Conservation (phyloP, 2,888 invertebrate species). For the Acholoe squamosa region DNA sequence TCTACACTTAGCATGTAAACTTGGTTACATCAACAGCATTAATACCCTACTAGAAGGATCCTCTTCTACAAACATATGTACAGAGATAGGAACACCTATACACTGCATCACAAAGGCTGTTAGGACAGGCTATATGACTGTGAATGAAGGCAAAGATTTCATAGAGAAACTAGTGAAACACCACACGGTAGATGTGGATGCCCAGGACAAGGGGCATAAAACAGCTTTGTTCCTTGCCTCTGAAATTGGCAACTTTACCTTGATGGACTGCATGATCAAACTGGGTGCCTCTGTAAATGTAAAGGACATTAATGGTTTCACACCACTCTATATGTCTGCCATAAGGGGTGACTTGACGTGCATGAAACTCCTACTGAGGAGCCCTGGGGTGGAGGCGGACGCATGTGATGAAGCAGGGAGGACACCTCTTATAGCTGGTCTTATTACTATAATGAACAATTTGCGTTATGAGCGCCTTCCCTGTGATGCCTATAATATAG, state of each 20-base stretch:
- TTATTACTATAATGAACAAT: constrained; percentile 63
- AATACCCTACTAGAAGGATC: constrained; percentile 29
- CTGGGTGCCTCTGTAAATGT: constrained; percentile 52
- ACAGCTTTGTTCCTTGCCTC: constrained; percentile 59
- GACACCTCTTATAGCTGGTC: constrained; percentile 57
- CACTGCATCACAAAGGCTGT: constrained; percentile 59
- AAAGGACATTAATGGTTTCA: constrained; percentile 58
- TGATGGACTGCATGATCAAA: constrained; percentile 7
- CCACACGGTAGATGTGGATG: constrained; percentile 5
- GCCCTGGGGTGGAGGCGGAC: constrained; percentile 38
- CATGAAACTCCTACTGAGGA: constrained; percentile 1
- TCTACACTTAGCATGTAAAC: constrained; percentile 58
- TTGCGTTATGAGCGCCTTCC: constrained; percentile 50
- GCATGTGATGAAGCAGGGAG: constrained; percentile 43
- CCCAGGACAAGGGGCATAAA: constrained; percentile 46
- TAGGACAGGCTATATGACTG: constrained; percentile 44
- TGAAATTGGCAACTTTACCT: constrained; percentile 4
- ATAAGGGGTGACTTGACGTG: constrained; percentile 54
- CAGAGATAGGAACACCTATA: constrained; percentile 55
- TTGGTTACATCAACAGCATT: constrained; percentile 52
- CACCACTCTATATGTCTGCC: constrained; percentile 60
- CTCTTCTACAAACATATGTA: background rate
- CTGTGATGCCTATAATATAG: constrained; percentile 28
- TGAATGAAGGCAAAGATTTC: constrained; percentile 4
- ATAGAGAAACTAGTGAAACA: constrained; percentile 11